Percentiles rank a stretch among this genome's conserved stretches.
Evolutionary conservation across 2,797 vertebrate species (phyloP).

Genomic region (Coendou prehensilis): DNA sequence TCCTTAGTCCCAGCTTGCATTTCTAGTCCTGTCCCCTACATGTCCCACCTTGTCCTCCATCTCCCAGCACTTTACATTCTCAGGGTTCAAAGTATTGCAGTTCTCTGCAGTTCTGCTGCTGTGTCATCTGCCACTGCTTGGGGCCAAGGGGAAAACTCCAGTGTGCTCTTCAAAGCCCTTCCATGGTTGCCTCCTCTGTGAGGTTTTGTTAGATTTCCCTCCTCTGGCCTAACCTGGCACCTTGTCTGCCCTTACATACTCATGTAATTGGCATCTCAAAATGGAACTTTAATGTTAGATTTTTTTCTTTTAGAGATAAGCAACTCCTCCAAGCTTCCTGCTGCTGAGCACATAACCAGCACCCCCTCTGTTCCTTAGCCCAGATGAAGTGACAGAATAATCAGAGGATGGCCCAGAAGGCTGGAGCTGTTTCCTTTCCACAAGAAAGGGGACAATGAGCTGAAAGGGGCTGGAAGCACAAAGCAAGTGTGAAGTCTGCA

Average conservation of each 20-base stretch:
- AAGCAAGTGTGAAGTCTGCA: background rate
- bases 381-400: background rate
- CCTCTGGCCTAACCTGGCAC: background rate
- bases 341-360: background rate
- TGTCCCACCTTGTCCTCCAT: background rate
- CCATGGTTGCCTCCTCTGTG: background rate
- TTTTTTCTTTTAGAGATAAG: background rate
- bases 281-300: background rate
- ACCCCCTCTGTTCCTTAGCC: background rate
- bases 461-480: background rate
- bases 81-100: background rate
- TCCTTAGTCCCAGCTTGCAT: background rate
- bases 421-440: background rate
- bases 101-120: background rate
- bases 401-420: background rate
- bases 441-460: background rate
- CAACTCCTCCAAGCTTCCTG: background rate
- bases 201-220: background rate
- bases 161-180: background rate
- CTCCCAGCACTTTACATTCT: background rate
- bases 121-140: background rate
- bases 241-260: background rate
- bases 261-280: background rate
- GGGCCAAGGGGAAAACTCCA: slow-evolving; percentile 3
- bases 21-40: background rate